Conservation (phyloP, 2,797 vertebrate species). For the Sylvilagus floridanus region DNA sequence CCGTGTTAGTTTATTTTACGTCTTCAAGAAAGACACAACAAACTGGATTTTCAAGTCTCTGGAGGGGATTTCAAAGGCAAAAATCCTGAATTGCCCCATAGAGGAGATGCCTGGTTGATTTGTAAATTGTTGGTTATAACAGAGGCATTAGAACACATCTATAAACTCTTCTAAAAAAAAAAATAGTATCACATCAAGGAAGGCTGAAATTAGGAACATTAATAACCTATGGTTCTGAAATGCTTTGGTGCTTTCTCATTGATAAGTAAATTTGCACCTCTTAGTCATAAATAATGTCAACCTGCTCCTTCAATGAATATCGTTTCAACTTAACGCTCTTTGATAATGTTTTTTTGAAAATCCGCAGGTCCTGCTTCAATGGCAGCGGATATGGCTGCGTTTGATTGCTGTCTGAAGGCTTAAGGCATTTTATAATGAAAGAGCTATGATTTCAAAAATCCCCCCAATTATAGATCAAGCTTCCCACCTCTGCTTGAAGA, state of each 20-base stretch:
- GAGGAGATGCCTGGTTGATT: slow-evolving; percentile 38
- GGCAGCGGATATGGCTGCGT: slow-evolving; percentile 80
- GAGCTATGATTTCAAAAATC: slow-evolving; percentile 86
- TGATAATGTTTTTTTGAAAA: slow-evolving; percentile 83
- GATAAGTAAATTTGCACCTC: slow-evolving; percentile 27
- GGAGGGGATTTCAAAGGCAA: slow-evolving; percentile 70
- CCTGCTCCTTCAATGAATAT: neutral
- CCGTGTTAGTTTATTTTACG: neutral
- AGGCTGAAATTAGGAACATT: neutral
- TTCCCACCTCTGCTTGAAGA: slow-evolving; percentile 67
- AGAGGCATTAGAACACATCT: neutral
- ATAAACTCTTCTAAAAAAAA: neutral
- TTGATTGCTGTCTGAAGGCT: slow-evolving; percentile 85
- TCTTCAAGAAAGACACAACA: slow-evolving; percentile 36
- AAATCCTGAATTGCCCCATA: slow-evolving; percentile 15
- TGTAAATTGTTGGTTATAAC: neutral
- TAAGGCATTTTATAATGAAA: slow-evolving; percentile 85
- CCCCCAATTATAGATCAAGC: slow-evolving; percentile 84
- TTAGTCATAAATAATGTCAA: slow-evolving; percentile 28
- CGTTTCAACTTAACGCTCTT: slow-evolving; percentile 74
- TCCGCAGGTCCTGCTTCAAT: slow-evolving; percentile 76
- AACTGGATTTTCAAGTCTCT: slow-evolving; percentile 76
- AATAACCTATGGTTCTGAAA: neutral
- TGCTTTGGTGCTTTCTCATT: neutral
- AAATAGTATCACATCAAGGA: neutral